Percentiles rank a stretch among this genome's conserved stretches.
Evolutionary conservation across 2,113 vertebrate genomes (phyloP).

Genomic region (Saccopteryx leptura): DNA sequence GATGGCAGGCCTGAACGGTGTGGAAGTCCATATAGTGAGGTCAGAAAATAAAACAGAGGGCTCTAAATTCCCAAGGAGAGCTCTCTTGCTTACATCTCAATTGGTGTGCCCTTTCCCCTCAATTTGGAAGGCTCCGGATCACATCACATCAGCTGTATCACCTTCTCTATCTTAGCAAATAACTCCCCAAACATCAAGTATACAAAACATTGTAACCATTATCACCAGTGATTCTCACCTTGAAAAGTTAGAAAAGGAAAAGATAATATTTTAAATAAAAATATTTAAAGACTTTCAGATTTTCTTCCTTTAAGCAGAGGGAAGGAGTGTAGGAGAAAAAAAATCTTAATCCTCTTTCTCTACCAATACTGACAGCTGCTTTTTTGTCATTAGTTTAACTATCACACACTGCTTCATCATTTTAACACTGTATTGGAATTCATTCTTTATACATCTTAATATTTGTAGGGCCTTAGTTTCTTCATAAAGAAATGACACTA

Average conservation of each 20-base stretch:
- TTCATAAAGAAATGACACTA: not conserved
- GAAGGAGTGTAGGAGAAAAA: not conserved
- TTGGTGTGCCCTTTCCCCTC: constrained; percentile 16
- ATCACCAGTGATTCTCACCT: not conserved
- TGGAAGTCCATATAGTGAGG: constrained; percentile 61
- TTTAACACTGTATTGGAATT: constrained; percentile 3
- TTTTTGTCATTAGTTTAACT: constrained; percentile 23
- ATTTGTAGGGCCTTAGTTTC: constrained; percentile 21
- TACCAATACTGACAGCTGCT: not conserved
- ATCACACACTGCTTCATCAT: not conserved
- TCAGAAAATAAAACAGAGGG: constrained; percentile 74
- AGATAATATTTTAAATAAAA: constrained; percentile 61
- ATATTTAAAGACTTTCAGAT: constrained; percentile 45
- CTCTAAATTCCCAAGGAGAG: constrained; percentile 76
- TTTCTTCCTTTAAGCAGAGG: not conserved
- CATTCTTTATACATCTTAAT: constrained; percentile 3
- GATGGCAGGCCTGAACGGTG: constrained; percentile 56
- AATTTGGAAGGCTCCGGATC: constrained; percentile 33
- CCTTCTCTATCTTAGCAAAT: constrained; percentile 54
- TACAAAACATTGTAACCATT: not conserved
- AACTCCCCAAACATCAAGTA: constrained; percentile 45
- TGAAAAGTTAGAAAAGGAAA: constrained; percentile 58
- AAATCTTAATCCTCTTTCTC: constrained; percentile 28
- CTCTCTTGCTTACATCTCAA: constrained; percentile 59
- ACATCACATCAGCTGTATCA: constrained; percentile 53